Percentiles rank a stretch among this genome's conserved stretches.
These are phyloP conservation scores for Todus mexicanus DNA, from an alignment of 2,797 vertebrate species.

Conservation along the genomic window DNA sequence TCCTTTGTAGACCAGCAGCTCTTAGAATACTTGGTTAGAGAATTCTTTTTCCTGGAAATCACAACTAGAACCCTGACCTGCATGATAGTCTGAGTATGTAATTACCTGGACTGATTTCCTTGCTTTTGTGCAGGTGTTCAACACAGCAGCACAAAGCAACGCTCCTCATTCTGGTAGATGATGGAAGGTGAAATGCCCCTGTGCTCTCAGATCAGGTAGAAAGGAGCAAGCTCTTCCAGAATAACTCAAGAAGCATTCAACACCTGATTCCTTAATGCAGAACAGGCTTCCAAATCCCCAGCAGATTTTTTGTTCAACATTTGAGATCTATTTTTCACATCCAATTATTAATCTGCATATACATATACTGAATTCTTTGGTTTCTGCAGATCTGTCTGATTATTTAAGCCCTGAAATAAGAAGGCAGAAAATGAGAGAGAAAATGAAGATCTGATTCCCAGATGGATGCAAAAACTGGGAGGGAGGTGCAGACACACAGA, in stretches of 20 bases:
- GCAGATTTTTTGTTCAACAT: not conserved
- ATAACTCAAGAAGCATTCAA: not conserved
- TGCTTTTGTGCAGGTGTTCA: not conserved
- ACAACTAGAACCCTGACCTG: not conserved
- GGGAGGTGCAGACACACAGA: not conserved
- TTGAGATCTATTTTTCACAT: constrained; percentile 25
- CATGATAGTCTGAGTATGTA: not conserved
- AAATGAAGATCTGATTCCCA: constrained; percentile 49
- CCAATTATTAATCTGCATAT: constrained; percentile 36
- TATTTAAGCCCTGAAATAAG: constrained; percentile 28
- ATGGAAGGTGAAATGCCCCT: not conserved
- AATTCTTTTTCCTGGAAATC: not conserved
- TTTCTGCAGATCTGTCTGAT: constrained; percentile 26
- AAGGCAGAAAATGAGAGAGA: constrained; percentile 32
- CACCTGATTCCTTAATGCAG: not conserved
- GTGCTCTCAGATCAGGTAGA: not conserved
- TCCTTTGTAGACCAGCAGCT: not conserved
- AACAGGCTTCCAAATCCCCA: constrained; percentile 4
- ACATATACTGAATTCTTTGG: constrained; percentile 5
- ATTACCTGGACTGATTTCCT: not conserved
- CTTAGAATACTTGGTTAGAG: not conserved
- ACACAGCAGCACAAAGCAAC: not conserved
- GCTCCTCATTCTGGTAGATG: not conserved
- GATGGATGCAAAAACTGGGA: constrained; percentile 37
- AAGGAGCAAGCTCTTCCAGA: not conserved